phyloP scores from a whole-genome alignment of 2,888 invertebrate genomes.

The Mesorhabditis belari region DNA sequence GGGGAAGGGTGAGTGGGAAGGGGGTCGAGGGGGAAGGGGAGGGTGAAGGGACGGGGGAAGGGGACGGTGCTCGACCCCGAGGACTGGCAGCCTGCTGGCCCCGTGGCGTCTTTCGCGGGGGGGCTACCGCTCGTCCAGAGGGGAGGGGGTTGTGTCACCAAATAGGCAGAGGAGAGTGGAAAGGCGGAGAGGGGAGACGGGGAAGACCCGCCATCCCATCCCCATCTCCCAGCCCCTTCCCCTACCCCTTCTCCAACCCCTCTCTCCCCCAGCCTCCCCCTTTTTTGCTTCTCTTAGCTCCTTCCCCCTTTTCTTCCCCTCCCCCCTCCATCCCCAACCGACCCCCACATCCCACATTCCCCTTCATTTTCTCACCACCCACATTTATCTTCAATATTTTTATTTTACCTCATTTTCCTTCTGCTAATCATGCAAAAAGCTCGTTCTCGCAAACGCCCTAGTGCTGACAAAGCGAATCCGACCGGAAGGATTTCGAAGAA shows the following conservation, averaged over 20 bases:
- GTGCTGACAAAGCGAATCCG: background rate
- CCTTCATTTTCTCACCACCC: conserved; percentile 5
- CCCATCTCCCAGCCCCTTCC: no score
- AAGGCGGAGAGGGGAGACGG: background rate
- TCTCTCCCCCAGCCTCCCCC: conserved; percentile 7
- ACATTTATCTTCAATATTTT: conserved; percentile 1
- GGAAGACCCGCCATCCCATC: background rate
- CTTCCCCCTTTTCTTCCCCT: conserved; percentile 1
- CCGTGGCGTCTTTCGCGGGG: conserved; percentile 3
- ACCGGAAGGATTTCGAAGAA: conserved; percentile 11
- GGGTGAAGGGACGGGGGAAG: no score
- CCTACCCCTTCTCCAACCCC: background rate
- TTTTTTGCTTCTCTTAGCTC: background rate
- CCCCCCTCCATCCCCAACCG: background rate
- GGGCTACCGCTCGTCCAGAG: background rate
- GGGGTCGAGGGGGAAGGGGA: no score
- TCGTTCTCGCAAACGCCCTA: background rate
- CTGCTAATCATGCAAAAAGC: background rate
- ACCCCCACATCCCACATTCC: conserved; percentile 2
- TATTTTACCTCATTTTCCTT: background rate
- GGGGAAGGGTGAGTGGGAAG: no score
- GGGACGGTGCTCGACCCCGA: conserved; percentile 7
- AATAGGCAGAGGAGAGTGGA: conserved; percentile 9
- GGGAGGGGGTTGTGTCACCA: conserved; percentile 4
- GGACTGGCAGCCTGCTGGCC: conserved; percentile 1